Percentiles rank a stretch among this genome's conserved stretches.
Evolutionary conservation across 64 coral and sea anemone species (phyloP).

Genomic region (Platygyra sinensis): DNA sequence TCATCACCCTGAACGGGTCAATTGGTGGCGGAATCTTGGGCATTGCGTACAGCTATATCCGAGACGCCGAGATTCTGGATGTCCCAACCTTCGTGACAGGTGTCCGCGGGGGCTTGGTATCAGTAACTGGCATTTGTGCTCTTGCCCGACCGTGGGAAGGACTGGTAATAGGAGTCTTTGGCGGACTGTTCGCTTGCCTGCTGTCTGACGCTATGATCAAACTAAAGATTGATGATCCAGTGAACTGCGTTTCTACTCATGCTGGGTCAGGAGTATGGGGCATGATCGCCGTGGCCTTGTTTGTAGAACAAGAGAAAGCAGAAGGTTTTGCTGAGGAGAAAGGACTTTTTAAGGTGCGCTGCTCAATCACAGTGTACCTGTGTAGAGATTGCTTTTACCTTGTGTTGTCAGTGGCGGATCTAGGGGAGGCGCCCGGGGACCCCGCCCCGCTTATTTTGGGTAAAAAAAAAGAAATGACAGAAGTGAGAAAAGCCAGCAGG

Average conservation of each 20-base stretch:
- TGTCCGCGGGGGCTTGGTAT: constrained; percentile 59
- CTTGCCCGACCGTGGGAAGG: constrained; percentile 67
- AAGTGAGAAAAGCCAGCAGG: too few species aligned
- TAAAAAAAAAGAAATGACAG: too few species aligned
- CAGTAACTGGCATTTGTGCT: constrained; percentile 59
- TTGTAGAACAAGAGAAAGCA: constrained; percentile 49
- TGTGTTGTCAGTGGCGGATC: too few species aligned
- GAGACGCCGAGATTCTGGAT: constrained; percentile 32
- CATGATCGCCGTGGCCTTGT: constrained; percentile 68
- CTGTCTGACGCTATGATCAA: constrained; percentile 68
- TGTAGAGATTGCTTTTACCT: too few species aligned
- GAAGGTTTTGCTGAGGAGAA: constrained; percentile 46
- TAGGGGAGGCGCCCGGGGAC: too few species aligned
- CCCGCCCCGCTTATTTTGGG: too few species aligned
- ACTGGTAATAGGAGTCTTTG: constrained; percentile 58
- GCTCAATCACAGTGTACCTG: neutral
- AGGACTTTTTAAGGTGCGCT: constrained; percentile 18
- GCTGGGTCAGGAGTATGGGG: constrained; percentile 67
- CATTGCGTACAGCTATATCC: constrained; percentile 62
- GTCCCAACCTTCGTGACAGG: constrained; percentile 61
- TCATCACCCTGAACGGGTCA: constrained; percentile 61
- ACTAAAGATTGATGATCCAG: constrained; percentile 71
- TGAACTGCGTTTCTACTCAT: constrained; percentile 67
- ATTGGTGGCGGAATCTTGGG: constrained; percentile 63
- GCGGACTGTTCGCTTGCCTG: constrained; percentile 60